Conservation (phyloP, 2,797 vertebrate species). For the Argya squamiceps region DNA sequence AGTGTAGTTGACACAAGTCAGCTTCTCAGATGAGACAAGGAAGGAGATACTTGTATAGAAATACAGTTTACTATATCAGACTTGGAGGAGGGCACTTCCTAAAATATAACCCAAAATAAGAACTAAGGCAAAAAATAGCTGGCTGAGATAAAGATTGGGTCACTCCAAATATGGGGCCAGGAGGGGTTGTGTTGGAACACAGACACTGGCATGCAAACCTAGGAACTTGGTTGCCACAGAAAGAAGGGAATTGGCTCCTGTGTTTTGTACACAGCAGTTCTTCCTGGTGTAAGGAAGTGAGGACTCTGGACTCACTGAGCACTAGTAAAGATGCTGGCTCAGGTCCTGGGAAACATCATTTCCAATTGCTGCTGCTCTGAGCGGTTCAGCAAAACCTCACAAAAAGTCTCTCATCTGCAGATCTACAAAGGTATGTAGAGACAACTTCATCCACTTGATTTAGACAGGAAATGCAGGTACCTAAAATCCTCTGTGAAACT, state of each 20-base stretch:
- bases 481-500: not conserved
- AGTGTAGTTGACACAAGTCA: not conserved
- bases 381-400: not conserved
- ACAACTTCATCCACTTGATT: not conserved
- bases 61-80: not conserved
- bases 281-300: not conserved
- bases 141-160: not conserved
- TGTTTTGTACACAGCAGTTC: not conserved
- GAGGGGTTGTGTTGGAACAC: not conserved
- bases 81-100: not conserved
- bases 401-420: not conserved
- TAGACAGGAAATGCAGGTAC: not conserved
- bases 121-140: not conserved
- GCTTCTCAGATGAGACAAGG: not conserved
- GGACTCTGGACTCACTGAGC: not conserved
- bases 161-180: not conserved
- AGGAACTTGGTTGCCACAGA: not conserved
- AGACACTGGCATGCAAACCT: not conserved
- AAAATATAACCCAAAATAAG: not conserved
- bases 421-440: constrained; percentile 6
- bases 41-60: not conserved
- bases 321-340: not conserved
- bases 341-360: not conserved
- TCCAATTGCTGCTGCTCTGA: not conserved
- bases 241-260: not conserved